phyloP scores from a whole-genome alignment of 2,888 invertebrate genomes.

The Troides helena region DNA sequence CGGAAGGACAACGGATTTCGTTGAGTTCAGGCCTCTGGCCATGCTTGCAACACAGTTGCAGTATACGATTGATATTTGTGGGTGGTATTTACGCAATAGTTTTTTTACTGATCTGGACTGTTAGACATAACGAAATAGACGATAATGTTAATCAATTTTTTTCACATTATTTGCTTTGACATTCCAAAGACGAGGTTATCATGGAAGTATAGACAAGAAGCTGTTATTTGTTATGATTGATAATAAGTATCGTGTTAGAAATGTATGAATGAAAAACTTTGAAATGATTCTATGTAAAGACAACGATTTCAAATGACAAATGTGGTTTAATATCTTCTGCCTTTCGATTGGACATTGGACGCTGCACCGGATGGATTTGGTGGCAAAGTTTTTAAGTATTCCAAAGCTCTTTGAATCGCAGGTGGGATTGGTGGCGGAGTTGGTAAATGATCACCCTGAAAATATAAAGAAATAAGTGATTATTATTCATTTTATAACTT shows the following conservation, averaged over 20 bases:
- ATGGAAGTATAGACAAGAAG: neutral
- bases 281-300: neutral
- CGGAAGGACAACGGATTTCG: neutral
- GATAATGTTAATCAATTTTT: neutral
- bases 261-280: neutral
- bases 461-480: conserved; percentile 24
- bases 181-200: neutral
- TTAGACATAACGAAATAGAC: neutral
- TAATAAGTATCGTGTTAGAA: neutral
- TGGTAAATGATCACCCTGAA: conserved; percentile 86
- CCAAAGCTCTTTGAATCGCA: conserved; percentile 85
- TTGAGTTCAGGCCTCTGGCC: conserved; percentile 1
- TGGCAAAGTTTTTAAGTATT: conserved; percentile 80
- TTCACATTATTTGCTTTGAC: neutral
- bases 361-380: conserved; percentile 58
- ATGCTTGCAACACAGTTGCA: neutral
- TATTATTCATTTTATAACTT: too few species aligned
- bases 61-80: conserved; percentile 2
- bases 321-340: conserved; percentile 39
- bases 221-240: neutral
- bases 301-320: neutral
- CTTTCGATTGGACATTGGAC: conserved; percentile 59
- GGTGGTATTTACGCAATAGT: conserved; percentile 9
- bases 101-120: conserved; percentile 1
- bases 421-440: conserved; percentile 90